These are phyloP conservation scores for Perdix hodgsoniae DNA, from an alignment of 2,797 vertebrate species.

Conservation along the genomic window DNA sequence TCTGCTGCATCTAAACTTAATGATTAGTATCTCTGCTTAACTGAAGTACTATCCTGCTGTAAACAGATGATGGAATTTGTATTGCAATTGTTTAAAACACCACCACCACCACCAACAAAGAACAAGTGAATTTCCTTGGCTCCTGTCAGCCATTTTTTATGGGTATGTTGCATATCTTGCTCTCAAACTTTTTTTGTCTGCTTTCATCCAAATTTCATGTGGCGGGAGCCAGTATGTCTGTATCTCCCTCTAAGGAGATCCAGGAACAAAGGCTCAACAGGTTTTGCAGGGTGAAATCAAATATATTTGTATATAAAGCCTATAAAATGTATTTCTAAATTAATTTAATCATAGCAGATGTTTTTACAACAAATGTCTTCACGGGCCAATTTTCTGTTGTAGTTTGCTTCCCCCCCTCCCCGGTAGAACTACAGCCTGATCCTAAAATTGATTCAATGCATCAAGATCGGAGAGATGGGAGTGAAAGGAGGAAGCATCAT, in stretches of 20 bases:
- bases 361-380: background rate
- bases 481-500: background rate
- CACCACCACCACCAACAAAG: fast-evolving
- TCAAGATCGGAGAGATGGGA: background rate
- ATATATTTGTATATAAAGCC: background rate
- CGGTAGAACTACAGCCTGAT: background rate
- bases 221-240: background rate
- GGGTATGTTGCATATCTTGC: background rate
- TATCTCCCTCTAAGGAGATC: background rate
- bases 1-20: background rate
- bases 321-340: background rate
- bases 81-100: background rate
- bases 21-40: background rate
- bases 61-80: background rate
- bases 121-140: background rate
- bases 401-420: background rate
- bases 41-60: background rate
- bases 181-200: background rate
- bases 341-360: background rate
- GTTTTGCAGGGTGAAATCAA: background rate
- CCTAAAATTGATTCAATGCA: background rate
- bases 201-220: background rate
- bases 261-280: background rate
- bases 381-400: background rate
- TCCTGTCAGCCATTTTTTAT: background rate